Conservation (phyloP, 2,797 vertebrate species). For the Catostomus latipinnis region DNA sequence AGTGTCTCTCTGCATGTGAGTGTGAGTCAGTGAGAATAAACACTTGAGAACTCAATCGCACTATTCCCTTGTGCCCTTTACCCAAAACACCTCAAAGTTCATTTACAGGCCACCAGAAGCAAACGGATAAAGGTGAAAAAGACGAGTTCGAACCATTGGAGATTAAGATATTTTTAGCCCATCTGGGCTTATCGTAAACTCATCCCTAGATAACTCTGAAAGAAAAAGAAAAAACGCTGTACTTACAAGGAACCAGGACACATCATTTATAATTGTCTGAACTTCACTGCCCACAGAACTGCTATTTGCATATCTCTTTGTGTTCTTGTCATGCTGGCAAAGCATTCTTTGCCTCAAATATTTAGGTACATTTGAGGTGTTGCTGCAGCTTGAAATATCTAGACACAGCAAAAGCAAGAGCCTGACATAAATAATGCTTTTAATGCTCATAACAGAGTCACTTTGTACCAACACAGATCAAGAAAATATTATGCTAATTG, state of each 20-base stretch:
- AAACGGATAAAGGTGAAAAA: conserved; percentile 41
- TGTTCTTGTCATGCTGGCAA: conserved; percentile 57
- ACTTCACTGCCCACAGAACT: conserved; percentile 48
- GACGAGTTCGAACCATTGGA: conserved; percentile 1
- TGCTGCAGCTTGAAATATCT: conserved; percentile 33
- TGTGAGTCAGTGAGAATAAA: conserved; percentile 43
- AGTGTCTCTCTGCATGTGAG: conserved; percentile 36
- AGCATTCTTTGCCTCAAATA: conserved; percentile 37
- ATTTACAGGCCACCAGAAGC: conserved; percentile 46
- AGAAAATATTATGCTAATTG: background rate
- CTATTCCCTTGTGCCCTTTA: conserved; percentile 45
- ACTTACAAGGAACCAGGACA: conserved; percentile 52
- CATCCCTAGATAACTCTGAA: conserved; percentile 36
- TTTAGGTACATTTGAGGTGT: conserved; percentile 53
- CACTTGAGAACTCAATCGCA: conserved; percentile 43
- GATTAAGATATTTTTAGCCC: conserved; percentile 5
- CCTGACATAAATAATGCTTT: conserved; percentile 7
- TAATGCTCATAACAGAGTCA: background rate
- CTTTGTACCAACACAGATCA: conserved; percentile 20
- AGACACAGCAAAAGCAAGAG: background rate
- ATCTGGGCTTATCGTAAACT: conserved; percentile 27
- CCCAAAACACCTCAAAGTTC: conserved; percentile 53
- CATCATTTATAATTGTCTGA: conserved; percentile 55
- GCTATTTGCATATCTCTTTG: conserved; percentile 56
- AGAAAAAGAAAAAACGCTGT: conserved; percentile 30